Conservation (phyloP, 2,113 vertebrate genomes). For the Perca flavescens region DNA sequence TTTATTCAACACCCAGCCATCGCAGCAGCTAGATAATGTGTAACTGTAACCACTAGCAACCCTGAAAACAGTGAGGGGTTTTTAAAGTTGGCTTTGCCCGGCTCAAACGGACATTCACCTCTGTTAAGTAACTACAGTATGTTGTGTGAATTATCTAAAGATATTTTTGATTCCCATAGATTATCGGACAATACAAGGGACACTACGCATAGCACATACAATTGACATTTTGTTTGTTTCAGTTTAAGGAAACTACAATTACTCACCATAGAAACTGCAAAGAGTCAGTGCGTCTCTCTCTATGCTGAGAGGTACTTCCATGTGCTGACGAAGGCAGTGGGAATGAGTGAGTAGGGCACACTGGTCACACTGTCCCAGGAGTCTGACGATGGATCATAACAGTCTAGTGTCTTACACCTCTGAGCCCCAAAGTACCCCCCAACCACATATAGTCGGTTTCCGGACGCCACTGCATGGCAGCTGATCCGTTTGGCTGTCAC, state of each 20-base stretch:
- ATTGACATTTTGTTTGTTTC: conserved; percentile 40
- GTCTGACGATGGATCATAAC: conserved; percentile 88
- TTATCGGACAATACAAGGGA: conserved; percentile 4
- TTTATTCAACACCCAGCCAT: conserved; percentile 79
- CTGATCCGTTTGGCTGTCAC: conserved; percentile 88
- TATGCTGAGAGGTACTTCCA: conserved; percentile 90
- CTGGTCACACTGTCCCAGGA: conserved; percentile 90
- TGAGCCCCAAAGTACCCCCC: conserved; percentile 89
- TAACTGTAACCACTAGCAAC: conserved; percentile 79
- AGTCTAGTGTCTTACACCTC: conserved; percentile 89
- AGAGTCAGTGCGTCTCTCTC: conserved; percentile 30
- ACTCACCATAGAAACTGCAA: conserved; percentile 73
- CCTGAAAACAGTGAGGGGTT: conserved; percentile 60
- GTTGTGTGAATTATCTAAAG: not conserved
- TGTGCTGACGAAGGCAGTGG: conserved; percentile 90
- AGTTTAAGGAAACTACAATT: conserved; percentile 44
- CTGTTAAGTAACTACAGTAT: not conserved
- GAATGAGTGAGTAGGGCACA: conserved; percentile 89
- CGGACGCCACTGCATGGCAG: conserved; percentile 88
- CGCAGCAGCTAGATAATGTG: conserved; percentile 71
- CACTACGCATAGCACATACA: conserved; percentile 28
- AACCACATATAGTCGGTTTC: conserved; percentile 88
- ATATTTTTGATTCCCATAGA: not conserved
- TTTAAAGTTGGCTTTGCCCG: conserved; percentile 45
- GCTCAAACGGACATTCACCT: conserved; percentile 43